Conservation (phyloP, 2,888 invertebrate species). For the Limnephilus rhombicus region DNA sequence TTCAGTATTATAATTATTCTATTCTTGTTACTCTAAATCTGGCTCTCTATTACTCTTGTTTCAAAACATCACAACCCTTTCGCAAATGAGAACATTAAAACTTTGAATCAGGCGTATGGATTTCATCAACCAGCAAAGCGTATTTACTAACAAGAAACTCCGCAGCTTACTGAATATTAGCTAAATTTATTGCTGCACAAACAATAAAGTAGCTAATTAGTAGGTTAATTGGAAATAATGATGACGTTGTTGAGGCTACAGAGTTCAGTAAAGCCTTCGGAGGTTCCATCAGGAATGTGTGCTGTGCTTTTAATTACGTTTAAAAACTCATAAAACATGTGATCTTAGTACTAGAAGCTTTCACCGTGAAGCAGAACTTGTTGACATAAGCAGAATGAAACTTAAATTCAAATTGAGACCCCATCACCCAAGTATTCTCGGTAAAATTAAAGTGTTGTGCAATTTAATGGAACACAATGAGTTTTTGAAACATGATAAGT, state of each 20-base stretch:
- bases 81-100: not conserved
- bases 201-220: constrained; percentile 1
- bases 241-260: constrained; percentile 1
- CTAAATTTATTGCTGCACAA: not conserved
- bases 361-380: not conserved
- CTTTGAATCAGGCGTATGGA: not conserved
- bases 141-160: not conserved
- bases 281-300: not conserved
- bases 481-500: too few relatives aligned
- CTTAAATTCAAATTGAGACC: not conserved
- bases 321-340: not conserved
- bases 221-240: not conserved
- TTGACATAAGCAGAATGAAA: not conserved
- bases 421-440: not conserved
- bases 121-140: not conserved
- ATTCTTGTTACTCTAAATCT: not conserved
- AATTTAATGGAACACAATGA: too few relatives aligned
- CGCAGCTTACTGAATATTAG: not conserved
- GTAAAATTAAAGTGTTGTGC: not conserved
- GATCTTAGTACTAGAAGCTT: not conserved
- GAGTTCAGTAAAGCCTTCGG: not conserved
- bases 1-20: not conserved
- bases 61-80: not conserved
- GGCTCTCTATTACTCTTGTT: not conserved
- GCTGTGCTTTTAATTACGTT: not conserved